These are phyloP conservation scores for Serrognathus titanus DNA, from an alignment of 2,888 invertebrate genomes.

Conservation along the genomic window DNA sequence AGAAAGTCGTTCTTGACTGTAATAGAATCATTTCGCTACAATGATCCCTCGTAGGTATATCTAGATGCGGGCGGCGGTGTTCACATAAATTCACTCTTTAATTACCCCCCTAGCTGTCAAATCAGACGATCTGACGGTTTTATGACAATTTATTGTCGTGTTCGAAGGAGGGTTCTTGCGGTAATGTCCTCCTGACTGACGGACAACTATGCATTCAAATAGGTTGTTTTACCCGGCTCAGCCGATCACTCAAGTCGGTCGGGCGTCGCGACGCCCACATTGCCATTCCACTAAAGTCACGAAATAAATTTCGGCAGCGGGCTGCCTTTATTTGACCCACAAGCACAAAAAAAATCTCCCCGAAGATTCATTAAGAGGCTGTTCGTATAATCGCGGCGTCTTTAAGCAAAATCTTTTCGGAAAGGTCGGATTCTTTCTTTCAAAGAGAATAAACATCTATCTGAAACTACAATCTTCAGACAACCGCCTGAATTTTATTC, in stretches of 20 bases:
- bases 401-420: no score
- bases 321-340: no score
- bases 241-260: slow-evolving; percentile 29
- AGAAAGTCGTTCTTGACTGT: slow-evolving; percentile 11
- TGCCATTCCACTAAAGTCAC: slow-evolving; percentile 27
- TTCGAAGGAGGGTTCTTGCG: slow-evolving; percentile 57
- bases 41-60: slow-evolving; percentile 35
- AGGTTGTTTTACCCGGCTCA: slow-evolving; percentile 60
- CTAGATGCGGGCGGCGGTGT: slow-evolving; percentile 46
- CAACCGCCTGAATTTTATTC: no score
- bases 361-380: no score
- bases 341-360: no score
- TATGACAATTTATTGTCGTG: slow-evolving; percentile 62
- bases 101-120: slow-evolving; percentile 58
- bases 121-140: slow-evolving; percentile 72
- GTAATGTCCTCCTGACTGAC: slow-evolving; percentile 67
- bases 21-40: slow-evolving; percentile 27
- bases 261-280: slow-evolving; percentile 25
- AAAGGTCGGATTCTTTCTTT: no score
- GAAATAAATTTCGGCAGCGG: slow-evolving; percentile 11
- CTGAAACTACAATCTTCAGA: no score
- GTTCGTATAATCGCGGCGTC: no score
- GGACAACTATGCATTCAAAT: slow-evolving; percentile 74
- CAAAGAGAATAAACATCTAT: no score
- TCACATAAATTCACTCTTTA: slow-evolving; percentile 52